These are phyloP conservation scores for Stratiolaelaps scimitus DNA, from an alignment of 1,140 invertebrate genomes.

Conservation along the genomic window DNA sequence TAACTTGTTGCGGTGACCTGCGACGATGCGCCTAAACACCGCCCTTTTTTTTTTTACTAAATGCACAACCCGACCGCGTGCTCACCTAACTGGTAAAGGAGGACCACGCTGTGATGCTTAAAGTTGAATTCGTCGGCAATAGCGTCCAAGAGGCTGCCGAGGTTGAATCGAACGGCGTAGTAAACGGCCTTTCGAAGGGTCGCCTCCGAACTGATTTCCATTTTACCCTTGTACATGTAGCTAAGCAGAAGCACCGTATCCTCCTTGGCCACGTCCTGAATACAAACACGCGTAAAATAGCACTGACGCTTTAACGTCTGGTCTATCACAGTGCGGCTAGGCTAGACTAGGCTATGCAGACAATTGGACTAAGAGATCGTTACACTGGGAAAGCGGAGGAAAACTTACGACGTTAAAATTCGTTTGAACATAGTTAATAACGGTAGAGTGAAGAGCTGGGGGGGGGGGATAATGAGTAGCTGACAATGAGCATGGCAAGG, in stretches of 20 bases:
- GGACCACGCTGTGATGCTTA: neutral
- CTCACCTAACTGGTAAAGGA: neutral
- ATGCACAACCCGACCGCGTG: too few relatives aligned
- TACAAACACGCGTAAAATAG: too few relatives aligned
- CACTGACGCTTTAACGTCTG: too few relatives aligned
- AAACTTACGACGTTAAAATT: neutral
- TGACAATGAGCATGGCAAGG: too few relatives aligned
- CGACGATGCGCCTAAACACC: too few relatives aligned
- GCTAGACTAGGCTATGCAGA: too few relatives aligned
- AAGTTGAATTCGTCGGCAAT: neutral
- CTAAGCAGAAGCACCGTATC: neutral
- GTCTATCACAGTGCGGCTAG: too few relatives aligned
- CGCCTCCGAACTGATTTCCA: neutral
- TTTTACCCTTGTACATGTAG: slow-evolving; percentile 17
- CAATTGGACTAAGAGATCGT: too few relatives aligned
- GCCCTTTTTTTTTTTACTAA: too few relatives aligned
- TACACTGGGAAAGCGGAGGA: neutral
- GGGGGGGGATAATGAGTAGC: too few relatives aligned
- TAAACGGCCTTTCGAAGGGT: neutral
- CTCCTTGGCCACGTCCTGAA: slow-evolving; percentile 11
- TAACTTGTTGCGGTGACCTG: too few relatives aligned
- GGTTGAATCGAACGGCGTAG: slow-evolving; percentile 1
- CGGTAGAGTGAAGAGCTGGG: too few relatives aligned
- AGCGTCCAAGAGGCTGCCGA: neutral
- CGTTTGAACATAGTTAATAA: neutral